Evolutionary conservation across 2,797 vertebrate genomes (phyloP), one percentile per base, ranked within the genome.

Genomic region (Micromesistius poutassou): DNA sequence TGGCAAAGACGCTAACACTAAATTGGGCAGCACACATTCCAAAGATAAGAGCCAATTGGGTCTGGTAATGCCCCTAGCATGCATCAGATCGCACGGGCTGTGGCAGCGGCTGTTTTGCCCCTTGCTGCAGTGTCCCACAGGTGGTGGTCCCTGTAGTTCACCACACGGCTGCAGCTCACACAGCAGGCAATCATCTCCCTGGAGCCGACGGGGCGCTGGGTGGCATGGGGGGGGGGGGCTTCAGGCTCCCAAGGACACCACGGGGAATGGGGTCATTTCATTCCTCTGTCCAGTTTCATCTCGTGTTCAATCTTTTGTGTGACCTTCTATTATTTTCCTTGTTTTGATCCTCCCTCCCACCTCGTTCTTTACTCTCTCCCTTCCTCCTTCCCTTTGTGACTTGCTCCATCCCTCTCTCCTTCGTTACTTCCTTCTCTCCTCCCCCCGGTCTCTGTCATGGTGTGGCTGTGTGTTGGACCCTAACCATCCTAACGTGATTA

Each of bases 271-370:
- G 55, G 22, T 62, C 10, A 13, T 62, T 62, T 25, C 55, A 62
- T 62, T 62, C 8, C n/a, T 62, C 55, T 62, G 55, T 62, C 55
- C 55, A 62, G 55, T 62, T 62, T 62, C 55, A 62, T 62, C 55
- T 62, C 5, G 50, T 55, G 50, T 30, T 70, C 66, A 25, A 30
- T 31, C 28, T 14, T 71, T 6, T 71, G 5, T 30, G n/a, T 71
- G 68, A 13, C 68, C 68, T 71, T 70, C 66, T 70, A 13, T 71
- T 30, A 71, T 71, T 71, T 13, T 30, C 9, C 68, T 31, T 30
- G 4, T 31, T 31, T 71, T 31, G 25, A 71, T 71, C 14, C 68
- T 30, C 30, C 28, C 68, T 71, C 68, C 68, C 13, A 9, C 66
- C 28, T 31, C 68, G 13, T 71, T 30, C 68, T 22, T 5, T 16